Conservation (phyloP, 64 coral and sea anemone genomes). For the Platygyra sinensis region DNA sequence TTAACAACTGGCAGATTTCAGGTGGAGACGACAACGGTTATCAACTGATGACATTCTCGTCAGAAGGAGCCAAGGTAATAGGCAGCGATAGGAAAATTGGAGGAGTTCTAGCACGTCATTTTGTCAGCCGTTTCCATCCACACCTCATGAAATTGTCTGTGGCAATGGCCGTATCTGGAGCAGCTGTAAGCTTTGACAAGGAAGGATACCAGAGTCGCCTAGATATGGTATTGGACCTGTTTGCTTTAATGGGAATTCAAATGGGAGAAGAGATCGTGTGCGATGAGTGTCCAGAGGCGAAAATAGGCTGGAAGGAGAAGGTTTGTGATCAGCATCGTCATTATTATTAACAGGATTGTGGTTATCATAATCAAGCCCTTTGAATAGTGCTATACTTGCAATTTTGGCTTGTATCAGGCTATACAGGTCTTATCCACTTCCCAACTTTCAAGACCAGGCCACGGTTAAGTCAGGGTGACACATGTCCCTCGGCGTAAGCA, state of each 20-base stretch:
- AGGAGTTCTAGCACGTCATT: not conserved
- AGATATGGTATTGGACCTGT: conserved; percentile 27
- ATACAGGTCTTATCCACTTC: too few species aligned
- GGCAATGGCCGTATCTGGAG: conserved; percentile 77
- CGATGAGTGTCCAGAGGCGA: conserved; percentile 10
- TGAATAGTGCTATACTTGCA: too few species aligned
- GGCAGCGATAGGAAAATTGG: not conserved
- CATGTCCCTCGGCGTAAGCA: too few species aligned
- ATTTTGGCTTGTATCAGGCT: too few species aligned
- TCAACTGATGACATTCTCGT: conserved; percentile 23
- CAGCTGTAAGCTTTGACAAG: conserved; percentile 63
- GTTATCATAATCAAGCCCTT: too few species aligned
- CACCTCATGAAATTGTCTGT: conserved; percentile 48
- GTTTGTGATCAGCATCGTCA: not conserved
- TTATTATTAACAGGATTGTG: not conserved
- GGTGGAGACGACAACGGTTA: not conserved
- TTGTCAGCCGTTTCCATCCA: not conserved
- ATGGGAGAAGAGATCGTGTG: conserved; percentile 62
- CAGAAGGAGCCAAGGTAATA: conserved; percentile 18
- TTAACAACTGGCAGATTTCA: conserved; percentile 17
- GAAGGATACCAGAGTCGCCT: conserved; percentile 37
- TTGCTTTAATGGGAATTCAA: conserved; percentile 52
- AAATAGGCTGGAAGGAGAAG: conserved; percentile 8
- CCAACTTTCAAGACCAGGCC: too few species aligned
- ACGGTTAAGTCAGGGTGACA: too few species aligned